phyloP scores from a whole-genome alignment of 2,797 vertebrate genomes.

The Sebastes trivittatus region DNA sequence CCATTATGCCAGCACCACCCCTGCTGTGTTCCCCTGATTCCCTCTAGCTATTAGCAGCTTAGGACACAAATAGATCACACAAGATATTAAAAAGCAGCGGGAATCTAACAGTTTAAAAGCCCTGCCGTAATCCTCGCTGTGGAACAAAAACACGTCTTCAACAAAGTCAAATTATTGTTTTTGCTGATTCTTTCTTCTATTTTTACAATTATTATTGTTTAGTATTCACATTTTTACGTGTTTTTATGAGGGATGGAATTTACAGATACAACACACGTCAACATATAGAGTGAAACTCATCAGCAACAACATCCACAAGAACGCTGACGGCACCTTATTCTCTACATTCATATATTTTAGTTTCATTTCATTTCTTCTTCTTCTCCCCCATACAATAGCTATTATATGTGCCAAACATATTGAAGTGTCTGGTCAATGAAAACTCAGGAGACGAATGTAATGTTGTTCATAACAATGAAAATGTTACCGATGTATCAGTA shows the following conservation, averaged over 20 bases:
- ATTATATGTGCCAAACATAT: constrained; percentile 28
- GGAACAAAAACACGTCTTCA: constrained; percentile 61
- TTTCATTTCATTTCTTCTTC: constrained; percentile 4
- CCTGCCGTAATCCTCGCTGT: constrained; percentile 52
- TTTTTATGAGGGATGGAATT: constrained; percentile 31
- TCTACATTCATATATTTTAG: constrained; percentile 6
- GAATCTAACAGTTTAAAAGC: constrained; percentile 74
- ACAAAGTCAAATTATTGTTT: constrained; percentile 58
- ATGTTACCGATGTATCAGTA: constrained; percentile 28
- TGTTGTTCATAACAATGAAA: constrained; percentile 49
- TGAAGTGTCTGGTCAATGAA: constrained; percentile 33
- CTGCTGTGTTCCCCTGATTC: constrained; percentile 69
- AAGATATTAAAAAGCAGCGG: constrained; percentile 80
- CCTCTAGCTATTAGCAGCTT: constrained; percentile 78
- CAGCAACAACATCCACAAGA: neutral
- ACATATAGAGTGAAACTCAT: constrained; percentile 17
- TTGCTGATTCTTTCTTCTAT: constrained; percentile 21
- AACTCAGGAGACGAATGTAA: constrained; percentile 52
- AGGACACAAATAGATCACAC: constrained; percentile 79
- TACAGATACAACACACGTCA: constrained; percentile 11
- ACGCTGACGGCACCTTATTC: neutral
- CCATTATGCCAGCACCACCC: constrained; percentile 70
- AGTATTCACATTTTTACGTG: constrained; percentile 37
- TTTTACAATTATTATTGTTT: constrained; percentile 52
- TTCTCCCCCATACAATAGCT: constrained; percentile 13